A percentile compares a stretch with the other conserved stretches of the same genome.
Conservation (phyloP, 2,797 vertebrate species). For the Phataginus tetradactyla region DNA sequence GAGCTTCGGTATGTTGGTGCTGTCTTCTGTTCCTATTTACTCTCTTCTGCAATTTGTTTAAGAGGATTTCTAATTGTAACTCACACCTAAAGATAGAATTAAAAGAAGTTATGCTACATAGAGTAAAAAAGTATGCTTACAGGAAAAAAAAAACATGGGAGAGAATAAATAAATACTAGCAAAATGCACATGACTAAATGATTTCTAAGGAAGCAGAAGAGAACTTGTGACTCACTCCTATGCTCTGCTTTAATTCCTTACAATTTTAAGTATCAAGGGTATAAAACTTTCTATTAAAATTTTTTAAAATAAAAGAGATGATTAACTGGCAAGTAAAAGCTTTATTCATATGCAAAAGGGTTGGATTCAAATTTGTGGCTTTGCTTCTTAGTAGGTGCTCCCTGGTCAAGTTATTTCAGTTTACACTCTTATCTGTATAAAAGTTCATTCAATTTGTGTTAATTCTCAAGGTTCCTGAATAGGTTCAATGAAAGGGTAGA, state of each 20-base stretch:
- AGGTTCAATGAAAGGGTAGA: neutral
- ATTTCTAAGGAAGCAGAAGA: neutral
- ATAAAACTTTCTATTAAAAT: neutral
- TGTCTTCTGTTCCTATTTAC: neutral
- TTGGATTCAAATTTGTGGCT: constrained; percentile 21
- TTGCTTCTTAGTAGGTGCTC: neutral
- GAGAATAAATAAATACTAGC: neutral
- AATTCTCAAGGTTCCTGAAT: constrained; percentile 17
- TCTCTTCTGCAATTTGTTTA: neutral
- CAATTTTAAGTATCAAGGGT: neutral
- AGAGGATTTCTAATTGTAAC: constrained; percentile 10
- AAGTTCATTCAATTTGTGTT: neutral
- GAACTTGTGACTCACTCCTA: neutral
- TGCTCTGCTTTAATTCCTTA: constrained; percentile 1
- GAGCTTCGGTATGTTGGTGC: neutral
- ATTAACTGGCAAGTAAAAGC: neutral
- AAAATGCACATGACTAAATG: neutral
- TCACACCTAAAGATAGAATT: constrained; percentile 1
- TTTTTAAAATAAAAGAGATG: constrained; percentile 8
- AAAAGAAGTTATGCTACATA: neutral
- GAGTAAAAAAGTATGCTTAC: neutral
- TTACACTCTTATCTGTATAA: neutral
- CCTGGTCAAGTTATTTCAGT: neutral
- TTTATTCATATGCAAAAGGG: neutral
- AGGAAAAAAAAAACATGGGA: neutral